Conservation (phyloP, 2,797 vertebrate genomes). For the Prionace glauca region DNA sequence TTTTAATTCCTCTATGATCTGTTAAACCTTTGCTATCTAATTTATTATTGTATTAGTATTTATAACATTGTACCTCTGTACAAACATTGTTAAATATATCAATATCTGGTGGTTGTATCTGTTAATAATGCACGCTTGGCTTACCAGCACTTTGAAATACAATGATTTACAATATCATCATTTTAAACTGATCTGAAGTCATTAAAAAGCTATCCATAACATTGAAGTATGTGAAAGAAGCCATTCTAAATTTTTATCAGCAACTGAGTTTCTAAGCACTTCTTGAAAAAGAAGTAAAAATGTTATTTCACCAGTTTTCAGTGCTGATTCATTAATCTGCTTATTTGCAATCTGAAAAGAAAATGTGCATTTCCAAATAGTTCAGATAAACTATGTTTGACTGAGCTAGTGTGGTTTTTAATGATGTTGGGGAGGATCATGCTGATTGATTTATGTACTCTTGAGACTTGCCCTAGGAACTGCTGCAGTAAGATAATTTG, state of each 20-base stretch:
- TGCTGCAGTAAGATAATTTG: background rate
- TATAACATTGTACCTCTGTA: background rate
- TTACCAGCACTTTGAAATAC: background rate
- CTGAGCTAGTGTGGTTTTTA: background rate
- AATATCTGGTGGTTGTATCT: background rate
- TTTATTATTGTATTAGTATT: background rate
- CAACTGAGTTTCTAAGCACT: background rate
- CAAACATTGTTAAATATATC: background rate
- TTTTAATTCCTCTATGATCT: background rate
- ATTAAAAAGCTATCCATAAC: background rate
- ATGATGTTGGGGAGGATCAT: background rate
- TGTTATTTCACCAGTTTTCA: background rate
- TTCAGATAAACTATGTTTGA: background rate
- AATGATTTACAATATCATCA: background rate
- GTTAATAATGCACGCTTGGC: background rate
- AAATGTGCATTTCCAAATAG: background rate
- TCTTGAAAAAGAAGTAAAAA: background rate
- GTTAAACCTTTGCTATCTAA: background rate
- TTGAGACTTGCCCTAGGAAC: background rate
- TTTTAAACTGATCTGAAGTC: background rate
- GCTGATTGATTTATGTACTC: background rate
- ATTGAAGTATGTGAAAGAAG: background rate
- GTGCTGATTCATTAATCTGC: background rate
- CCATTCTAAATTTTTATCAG: background rate
- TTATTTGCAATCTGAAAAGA: background rate